Conservation (phyloP, 2,113 vertebrate species). For the Pogonocichla stellata region DNA sequence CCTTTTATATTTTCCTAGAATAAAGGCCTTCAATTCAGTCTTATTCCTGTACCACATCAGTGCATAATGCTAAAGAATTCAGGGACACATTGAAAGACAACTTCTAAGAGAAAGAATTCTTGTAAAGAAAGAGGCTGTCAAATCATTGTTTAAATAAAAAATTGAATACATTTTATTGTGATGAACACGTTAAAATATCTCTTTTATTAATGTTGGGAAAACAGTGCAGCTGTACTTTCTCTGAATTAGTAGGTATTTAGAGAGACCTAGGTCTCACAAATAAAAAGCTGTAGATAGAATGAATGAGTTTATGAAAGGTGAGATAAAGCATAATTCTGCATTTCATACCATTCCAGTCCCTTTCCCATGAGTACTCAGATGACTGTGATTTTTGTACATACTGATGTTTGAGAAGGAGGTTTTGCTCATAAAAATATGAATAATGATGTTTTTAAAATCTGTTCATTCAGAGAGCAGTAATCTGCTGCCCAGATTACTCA, state of each 20-base stretch:
- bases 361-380: background rate
- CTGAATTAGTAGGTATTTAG: background rate
- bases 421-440: background rate
- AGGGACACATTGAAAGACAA: background rate
- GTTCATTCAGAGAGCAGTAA: background rate
- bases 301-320: background rate
- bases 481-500: slow-evolving; percentile 3
- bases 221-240: background rate
- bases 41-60: background rate
- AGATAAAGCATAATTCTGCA: background rate
- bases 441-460: slow-evolving; percentile 8
- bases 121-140: background rate
- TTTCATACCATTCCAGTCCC: background rate
- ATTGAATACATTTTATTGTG: background rate
- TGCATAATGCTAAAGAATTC: background rate
- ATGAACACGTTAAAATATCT: background rate
- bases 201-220: background rate
- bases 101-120: background rate
- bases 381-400: background rate
- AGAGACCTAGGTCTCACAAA: background rate
- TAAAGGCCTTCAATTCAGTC: background rate
- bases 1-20: background rate
- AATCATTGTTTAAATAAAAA: background rate
- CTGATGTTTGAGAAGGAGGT: background rate
- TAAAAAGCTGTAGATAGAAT: background rate